A percentile compares a stretch with the other conserved stretches of the same genome.
Conservation (phyloP, 2,113 vertebrate genomes). For the Gymnarchus niloticus region DNA sequence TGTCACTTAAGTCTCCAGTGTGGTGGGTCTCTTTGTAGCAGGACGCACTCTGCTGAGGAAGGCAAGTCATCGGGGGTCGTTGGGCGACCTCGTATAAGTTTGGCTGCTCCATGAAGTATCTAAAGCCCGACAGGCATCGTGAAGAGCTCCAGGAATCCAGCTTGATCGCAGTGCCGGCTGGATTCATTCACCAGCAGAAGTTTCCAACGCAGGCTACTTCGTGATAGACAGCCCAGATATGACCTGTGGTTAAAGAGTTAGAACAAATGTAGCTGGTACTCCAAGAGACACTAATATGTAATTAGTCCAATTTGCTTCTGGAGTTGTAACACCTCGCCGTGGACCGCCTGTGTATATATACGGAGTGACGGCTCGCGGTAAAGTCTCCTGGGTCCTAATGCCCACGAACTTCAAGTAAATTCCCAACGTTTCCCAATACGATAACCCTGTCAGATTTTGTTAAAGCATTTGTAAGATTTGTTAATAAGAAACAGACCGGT, state of each 20-base stretch:
- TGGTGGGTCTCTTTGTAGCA: slow-evolving; percentile 57
- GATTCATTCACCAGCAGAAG: slow-evolving; percentile 28
- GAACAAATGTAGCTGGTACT: neutral
- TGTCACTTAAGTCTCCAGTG: slow-evolving; percentile 72
- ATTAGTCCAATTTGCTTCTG: neutral
- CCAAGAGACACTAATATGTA: neutral
- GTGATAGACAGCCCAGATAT: neutral
- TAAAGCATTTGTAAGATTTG: too few species aligned
- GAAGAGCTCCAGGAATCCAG: slow-evolving; percentile 82
- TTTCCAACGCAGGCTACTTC: neutral
- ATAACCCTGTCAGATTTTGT: too few species aligned
- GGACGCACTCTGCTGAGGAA: slow-evolving; percentile 61
- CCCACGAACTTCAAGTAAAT: neutral
- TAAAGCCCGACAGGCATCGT: slow-evolving; percentile 80
- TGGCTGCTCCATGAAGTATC: slow-evolving; percentile 86
- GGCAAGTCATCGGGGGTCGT: slow-evolving; percentile 76
- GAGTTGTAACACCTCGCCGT: slow-evolving; percentile 9
- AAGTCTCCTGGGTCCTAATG: slow-evolving; percentile 37
- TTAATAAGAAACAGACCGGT: too few species aligned
- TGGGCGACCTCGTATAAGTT: slow-evolving; percentile 93
- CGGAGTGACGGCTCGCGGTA: slow-evolving; percentile 15
- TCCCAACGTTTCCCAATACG: too few species aligned
- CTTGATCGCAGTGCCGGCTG: slow-evolving; percentile 44
- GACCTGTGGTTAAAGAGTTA: neutral
- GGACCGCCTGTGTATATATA: slow-evolving; percentile 32